Evolutionary conservation across 2,888 invertebrate genomes (phyloP), one percentile per base, ranked within the genome.

Genomic region (Spilarctia lutea): DNA sequence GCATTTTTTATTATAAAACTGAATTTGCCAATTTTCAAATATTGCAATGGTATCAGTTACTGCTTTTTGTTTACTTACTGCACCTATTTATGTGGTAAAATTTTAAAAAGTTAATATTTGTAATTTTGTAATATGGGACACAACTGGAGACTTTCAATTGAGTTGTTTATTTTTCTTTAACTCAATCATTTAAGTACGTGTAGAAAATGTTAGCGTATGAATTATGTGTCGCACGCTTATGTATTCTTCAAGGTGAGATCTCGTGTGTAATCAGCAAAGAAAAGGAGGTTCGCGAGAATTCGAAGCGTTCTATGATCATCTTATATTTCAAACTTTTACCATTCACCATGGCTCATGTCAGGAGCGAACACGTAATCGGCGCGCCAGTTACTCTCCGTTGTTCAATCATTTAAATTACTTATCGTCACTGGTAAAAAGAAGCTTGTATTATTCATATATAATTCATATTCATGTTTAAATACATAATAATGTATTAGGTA

Each of bases 241-340:
- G 39, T 70, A 65, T 33, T 48, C 30, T n/a, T 66, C 70, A 74
- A 74, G 74, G 74, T 70, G 66, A 66, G 16, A 35, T n/a, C n/a
- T 56, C 27, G 13, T 18, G 24, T 20, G 27, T 60, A 42, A 68
- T 52, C 30, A 30, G 63, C 63, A 16, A 18, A 6, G 30, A 18
- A 63, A 18, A 27, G 27, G 3, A 27, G 60, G 11, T 27, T 56
- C 56, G 11, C 10, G n/a, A 1, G 6, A 48, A 6, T 45, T 48
- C 35, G 35, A 35, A 35, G 0, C 11, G 6, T 45, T 45, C 45
- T 45, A 13, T 16, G 45, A 16, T 45, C 45, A 16, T 45, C 16
- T 45, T 13, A 16, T 45, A 45, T 45, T 45, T 45, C 45, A 16
- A 45, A 45, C 16, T 45, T 45, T 16, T 13, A 10, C 52, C 3